These are phyloP conservation scores for Protosalanx chinensis DNA, from an alignment of 2,797 vertebrate species.

Conservation along the genomic window DNA sequence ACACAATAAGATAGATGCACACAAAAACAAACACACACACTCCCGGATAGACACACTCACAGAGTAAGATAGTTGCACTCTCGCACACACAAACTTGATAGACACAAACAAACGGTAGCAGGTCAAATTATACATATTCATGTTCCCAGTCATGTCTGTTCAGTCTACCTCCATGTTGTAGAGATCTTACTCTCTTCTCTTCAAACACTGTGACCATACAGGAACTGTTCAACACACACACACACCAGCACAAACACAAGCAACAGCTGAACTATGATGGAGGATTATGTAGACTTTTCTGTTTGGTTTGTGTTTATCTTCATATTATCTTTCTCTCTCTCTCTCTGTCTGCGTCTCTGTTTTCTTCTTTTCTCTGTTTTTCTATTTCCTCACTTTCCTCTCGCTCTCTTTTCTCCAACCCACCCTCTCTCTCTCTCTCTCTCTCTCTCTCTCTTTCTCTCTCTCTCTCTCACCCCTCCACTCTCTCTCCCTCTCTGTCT, in stretches of 20 bases:
- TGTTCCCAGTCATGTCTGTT: constrained; percentile 9
- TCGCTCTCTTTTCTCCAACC: no score
- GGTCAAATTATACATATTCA: constrained; percentile 4
- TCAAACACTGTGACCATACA: constrained; percentile 46
- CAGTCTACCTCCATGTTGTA: constrained; percentile 21
- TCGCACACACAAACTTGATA: neutral
- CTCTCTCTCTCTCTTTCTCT: no score
- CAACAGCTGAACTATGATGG: constrained; percentile 55
- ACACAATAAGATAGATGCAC: neutral
- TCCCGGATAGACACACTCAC: neutral
- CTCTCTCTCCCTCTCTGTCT: no score
- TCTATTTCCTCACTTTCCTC: no score
- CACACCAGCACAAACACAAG: no score
- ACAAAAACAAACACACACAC: neutral
- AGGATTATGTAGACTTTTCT: constrained; percentile 81
- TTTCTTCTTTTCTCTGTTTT: no score
- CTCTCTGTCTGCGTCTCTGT: neutral
- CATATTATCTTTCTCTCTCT: neutral
- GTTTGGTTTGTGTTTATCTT: constrained; percentile 66
- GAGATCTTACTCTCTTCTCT: constrained; percentile 49
- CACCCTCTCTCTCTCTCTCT: neutral
- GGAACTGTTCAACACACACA: no score
- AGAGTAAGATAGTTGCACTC: neutral
- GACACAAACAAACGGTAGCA: neutral
- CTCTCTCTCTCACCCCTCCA: no score